Evolutionary conservation across 92 coral and sea anemone species (phyloP).

Genomic region (Nematostella vectensis): DNA sequence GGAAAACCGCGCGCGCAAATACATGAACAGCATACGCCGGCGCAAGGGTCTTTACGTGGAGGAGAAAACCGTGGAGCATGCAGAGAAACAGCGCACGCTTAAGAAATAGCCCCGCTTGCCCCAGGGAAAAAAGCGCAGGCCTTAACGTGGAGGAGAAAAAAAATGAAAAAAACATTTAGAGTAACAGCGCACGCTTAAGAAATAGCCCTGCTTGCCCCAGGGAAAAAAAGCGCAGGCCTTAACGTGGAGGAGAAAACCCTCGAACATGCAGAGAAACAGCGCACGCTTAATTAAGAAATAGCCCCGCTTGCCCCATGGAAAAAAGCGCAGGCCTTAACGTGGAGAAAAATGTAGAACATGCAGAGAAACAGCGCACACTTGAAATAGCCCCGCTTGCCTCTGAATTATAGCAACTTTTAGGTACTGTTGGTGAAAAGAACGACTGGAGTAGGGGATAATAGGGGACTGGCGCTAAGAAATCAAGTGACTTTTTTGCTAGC

Average conservation of each 20-base stretch:
- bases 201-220: too few relatives aligned
- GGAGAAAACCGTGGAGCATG: slow-evolving; percentile 95
- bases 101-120: too few relatives aligned
- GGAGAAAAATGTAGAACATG: slow-evolving; percentile 94
- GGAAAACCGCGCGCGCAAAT: slow-evolving; percentile 93
- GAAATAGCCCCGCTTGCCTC: too few relatives aligned
- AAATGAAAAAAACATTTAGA: slow-evolving; percentile 94
- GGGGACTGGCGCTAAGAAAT: too few relatives aligned
- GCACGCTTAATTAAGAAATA: slow-evolving; percentile 94
- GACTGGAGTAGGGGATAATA: too few relatives aligned
- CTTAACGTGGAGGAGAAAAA: slow-evolving; percentile 93
- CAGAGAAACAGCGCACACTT: slow-evolving; percentile 96
- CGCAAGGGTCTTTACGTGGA: slow-evolving; percentile 94
- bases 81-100: slow-evolving; percentile 96
- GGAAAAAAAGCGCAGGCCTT: slow-evolving; percentile 91
- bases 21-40: slow-evolving; percentile 94
- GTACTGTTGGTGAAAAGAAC: too few relatives aligned
- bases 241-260: slow-evolving; percentile 96
- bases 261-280: slow-evolving; percentile 94
- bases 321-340: slow-evolving; percentile 93
- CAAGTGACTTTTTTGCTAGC: too few relatives aligned
- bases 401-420: too few relatives aligned
- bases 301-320: too few relatives aligned
- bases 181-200: slow-evolving; percentile 93
- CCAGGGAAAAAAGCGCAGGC: too few relatives aligned